Evolutionary conservation across 2,113 vertebrate species (phyloP), one percentile per base, ranked within the genome.

Genomic region (Eptesicus fuscus): DNA sequence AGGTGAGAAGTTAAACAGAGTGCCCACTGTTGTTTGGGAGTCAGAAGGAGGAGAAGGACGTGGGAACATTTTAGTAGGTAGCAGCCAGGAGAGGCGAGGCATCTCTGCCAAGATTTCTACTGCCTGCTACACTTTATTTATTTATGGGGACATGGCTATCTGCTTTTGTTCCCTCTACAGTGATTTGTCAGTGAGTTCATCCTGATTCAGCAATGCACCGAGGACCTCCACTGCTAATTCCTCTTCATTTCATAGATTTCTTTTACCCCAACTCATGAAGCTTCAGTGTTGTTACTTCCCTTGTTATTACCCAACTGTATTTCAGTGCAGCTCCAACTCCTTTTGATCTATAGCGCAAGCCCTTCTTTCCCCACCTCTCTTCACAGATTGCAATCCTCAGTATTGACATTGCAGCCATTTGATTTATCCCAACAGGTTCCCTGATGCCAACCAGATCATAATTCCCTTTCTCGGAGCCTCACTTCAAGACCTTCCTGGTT

Each of bases 361-460:
- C 76, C 83, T 91, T 91, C 77, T 63, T 32, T 78, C 17, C 71
- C 87, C 63, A 92, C 80, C 87, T 90, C 91, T 90, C 89, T 69
- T 67, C 83, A 65, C 80, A 91, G 94, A 95, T 91, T 91, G 91
- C 93, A 56, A 88, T 83, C 74, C 83, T 93, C 49, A 9, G 65
- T 94, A 94, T 93, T 92, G 97, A 95, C 93, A 47, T 93, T 94
- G 88, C 51, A 70, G 95, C 37, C 91, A 7, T 44, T 84, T 97
- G 93, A 97, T 97, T 97, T 96, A 96, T 94, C 87, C 77, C 73
- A 61, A 69, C 93, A 90, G 87, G 70, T 95, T 96, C 89, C 65
- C 83, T 0, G 14, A 28, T 93, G 95, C 87, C 90, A 65, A 83
- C 71, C 51, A 28, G 91, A 83, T 70, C 93, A 67, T 94, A 84